Base-by-base conservation (phyloP, 2,888 invertebrate genomes). In the Tillus elongatus region DNA sequence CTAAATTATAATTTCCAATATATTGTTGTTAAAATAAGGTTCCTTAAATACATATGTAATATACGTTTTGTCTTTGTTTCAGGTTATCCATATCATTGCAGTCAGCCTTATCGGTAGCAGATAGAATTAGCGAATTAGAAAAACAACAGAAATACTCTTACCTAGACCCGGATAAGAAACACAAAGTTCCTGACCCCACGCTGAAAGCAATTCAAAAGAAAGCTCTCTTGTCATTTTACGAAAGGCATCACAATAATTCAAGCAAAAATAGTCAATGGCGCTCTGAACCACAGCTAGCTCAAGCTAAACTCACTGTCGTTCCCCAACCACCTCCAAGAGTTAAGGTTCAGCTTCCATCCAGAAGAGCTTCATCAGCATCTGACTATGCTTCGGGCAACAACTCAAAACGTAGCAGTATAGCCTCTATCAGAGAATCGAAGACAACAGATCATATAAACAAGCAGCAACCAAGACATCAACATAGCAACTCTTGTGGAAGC, bases 191-290 rank as follows among this genome's bases (percentile, higher is more conserved):
- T 15, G 79, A 79, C 58, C 72, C 82, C 4, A 81, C 85, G 1
- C 62, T 87, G 15, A 87, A 86, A 62, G 82, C 82, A 9, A 79
- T 84, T 42, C 87, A 87, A 56, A 86, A 87, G 65, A 83, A 85
- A 58, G 87, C 87, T 0, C 69, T 88, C 4, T 68, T 85, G 40
- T 82, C 82, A 2, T 88, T 83, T 55, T 85, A 86, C 60, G 85
- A 87, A 56, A 69, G 84, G 31, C 83, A 84, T 50, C 75, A 77
- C 42, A 50, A 65, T 51, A 57, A 41, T 50, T 57, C 53, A 15
- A 55, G 49, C 42, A 50, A 58, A 49, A 44, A 50, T 36, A 55
- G 52, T 51, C 47, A 69, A 8, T 76, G 75, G 75, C 62, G 73
- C 36, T 75, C 75, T 0, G 75, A 76, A 47, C 75, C 75, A 0